Conservation (phyloP, 2,888 invertebrate genomes). For the Stratiomys singularior region DNA sequence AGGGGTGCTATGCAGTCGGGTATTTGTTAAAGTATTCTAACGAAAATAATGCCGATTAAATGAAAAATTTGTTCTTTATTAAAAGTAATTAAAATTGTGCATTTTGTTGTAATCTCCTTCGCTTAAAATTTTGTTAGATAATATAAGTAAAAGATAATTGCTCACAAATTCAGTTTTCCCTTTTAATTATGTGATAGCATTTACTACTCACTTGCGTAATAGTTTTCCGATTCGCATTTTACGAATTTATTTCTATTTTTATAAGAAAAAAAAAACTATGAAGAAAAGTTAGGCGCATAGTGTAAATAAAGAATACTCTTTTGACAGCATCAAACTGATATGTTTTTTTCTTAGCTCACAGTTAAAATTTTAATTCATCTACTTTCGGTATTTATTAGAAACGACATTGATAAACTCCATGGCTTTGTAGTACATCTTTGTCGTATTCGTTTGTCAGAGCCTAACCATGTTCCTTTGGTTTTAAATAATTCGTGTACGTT, state of each 20-base stretch:
- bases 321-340: not conserved
- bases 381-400: too few relatives aligned
- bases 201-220: slow-evolving; percentile 8
- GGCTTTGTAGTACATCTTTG: too few relatives aligned
- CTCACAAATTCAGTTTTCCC: slow-evolving; percentile 22
- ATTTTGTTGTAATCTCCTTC: slow-evolving; percentile 6
- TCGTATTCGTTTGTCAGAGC: too few relatives aligned
- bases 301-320: slow-evolving; percentile 42
- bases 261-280: slow-evolving; percentile 30
- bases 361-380: too few relatives aligned
- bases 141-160: slow-evolving; percentile 23
- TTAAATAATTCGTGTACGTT: too few relatives aligned
- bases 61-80: too few relatives aligned
- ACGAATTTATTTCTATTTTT: slow-evolving; percentile 32
- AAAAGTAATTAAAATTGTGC: not conserved
- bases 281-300: slow-evolving; percentile 14
- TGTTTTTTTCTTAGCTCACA: too few relatives aligned
- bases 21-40: slow-evolving; percentile 7
- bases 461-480: too few relatives aligned
- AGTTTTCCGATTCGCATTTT: slow-evolving; percentile 7
- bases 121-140: slow-evolving; percentile 5
- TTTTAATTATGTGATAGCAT: slow-evolving; percentile 40
- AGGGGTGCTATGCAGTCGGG: slow-evolving; percentile 40
- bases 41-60: too few relatives aligned
- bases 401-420: too few relatives aligned